phyloP scores from a whole-genome alignment of 2,797 vertebrate species.

The Acropternis orthonyx region DNA sequence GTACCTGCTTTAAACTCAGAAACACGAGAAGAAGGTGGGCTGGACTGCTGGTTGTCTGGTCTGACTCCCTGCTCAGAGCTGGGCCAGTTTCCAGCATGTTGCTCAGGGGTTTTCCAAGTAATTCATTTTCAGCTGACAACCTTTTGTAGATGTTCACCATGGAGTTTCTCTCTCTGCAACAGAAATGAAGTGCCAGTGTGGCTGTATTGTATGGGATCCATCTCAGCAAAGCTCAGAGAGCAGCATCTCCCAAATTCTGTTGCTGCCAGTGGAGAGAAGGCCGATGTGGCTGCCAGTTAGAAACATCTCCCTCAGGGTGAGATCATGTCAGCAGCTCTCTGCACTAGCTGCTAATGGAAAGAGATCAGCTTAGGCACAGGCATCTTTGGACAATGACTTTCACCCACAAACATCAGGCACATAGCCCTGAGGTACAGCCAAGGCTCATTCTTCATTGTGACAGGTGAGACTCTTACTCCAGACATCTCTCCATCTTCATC shows the following conservation, averaged over 20 bases:
- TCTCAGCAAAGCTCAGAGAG: not conserved
- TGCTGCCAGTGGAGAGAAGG: not conserved
- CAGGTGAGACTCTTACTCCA: not conserved
- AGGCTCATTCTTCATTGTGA: not conserved
- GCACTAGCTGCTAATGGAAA: not conserved
- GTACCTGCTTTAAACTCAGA: not conserved
- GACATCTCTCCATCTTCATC: not conserved
- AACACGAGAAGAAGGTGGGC: not conserved
- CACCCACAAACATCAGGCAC: not conserved
- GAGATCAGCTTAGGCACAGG: not conserved
- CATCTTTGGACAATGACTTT: not conserved
- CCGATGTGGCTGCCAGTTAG: not conserved
- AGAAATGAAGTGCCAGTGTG: not conserved
- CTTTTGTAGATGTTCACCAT: not conserved
- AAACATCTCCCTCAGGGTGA: not conserved
- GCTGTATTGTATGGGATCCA: not conserved
- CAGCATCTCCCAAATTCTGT: not conserved
- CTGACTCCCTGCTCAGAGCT: not conserved
- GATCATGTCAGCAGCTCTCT: not conserved
- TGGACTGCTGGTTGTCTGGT: not conserved
- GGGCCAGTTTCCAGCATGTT: not conserved
- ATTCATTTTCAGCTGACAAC: not conserved
- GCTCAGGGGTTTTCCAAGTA: not conserved
- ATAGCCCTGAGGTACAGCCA: not conserved
- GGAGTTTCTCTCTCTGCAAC: not conserved